These are phyloP conservation scores for Epinotia brunnichana DNA, from an alignment of 2,888 invertebrate genomes.

Conservation along the genomic window DNA sequence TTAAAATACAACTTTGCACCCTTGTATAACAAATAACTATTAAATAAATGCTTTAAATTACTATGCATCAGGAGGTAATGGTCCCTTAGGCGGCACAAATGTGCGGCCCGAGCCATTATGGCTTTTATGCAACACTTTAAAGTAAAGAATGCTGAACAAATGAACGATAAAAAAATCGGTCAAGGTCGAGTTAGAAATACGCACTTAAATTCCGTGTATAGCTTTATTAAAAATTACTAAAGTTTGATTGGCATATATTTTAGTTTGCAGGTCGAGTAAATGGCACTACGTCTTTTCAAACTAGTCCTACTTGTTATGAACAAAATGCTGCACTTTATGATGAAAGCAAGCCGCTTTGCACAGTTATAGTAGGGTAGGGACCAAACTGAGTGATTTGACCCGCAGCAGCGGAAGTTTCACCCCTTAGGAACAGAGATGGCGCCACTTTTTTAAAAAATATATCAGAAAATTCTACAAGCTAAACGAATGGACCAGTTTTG, in stretches of 20 bases:
- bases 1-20: too few species aligned
- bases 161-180: constrained; percentile 24
- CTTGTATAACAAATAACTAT: too few species aligned
- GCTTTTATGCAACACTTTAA: constrained; percentile 34
- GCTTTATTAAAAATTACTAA: not conserved
- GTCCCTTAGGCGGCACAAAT: constrained; percentile 27
- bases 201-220: not conserved
- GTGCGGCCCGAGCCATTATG: constrained; percentile 28
- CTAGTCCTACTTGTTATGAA: too few species aligned
- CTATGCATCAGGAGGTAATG: constrained; percentile 33
- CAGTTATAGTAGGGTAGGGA: too few species aligned
- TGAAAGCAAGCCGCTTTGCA: too few species aligned
- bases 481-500: too few species aligned
- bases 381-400: too few species aligned
- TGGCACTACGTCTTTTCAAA: not conserved
- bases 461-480: too few species aligned
- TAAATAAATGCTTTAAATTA: constrained; percentile 27
- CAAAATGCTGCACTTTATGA: too few species aligned
- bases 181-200: not conserved
- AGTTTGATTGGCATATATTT: not conserved
- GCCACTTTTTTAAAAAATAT: too few species aligned
- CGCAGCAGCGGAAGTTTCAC: too few species aligned
- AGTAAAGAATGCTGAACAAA: constrained; percentile 29
- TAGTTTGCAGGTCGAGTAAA: not conserved
- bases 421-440: too few species aligned